phyloP scores from a whole-genome alignment of 2,888 invertebrate genomes.

The Sympetrum striolatum region DNA sequence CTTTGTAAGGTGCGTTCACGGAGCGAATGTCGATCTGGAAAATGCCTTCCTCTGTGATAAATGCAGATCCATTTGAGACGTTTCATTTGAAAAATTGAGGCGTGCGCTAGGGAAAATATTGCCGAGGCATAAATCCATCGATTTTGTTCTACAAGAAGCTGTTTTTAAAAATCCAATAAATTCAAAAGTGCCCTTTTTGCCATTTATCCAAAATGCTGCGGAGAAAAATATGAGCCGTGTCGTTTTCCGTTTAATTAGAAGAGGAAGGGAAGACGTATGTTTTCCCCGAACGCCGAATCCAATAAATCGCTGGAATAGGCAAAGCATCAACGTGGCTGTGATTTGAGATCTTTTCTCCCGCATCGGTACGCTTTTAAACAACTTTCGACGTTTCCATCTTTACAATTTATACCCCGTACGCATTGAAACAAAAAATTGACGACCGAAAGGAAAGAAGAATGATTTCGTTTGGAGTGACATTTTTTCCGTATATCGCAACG shows the following conservation, averaged over 20 bases:
- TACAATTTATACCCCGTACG: no score
- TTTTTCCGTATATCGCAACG: no score
- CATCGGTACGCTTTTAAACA: not conserved
- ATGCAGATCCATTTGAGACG: slow-evolving; percentile 21
- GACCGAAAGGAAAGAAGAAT: no score
- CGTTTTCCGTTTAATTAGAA: slow-evolving; percentile 41
- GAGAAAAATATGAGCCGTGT: slow-evolving; percentile 27
- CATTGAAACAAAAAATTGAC: no score
- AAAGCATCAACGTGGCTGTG: slow-evolving; percentile 3
- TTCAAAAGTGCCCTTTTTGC: slow-evolving; percentile 28
- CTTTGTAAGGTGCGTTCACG: not conserved
- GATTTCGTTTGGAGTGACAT: no score
- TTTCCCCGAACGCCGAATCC: not conserved
- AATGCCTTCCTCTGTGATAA: slow-evolving; percentile 10
- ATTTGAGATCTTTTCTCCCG: not conserved
- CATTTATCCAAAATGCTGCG: slow-evolving; percentile 23
- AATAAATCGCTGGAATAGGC: not conserved
- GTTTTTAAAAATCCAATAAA: slow-evolving; percentile 41
- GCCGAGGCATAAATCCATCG: slow-evolving; percentile 29
- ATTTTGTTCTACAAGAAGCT: slow-evolving; percentile 30
- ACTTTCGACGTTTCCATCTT: not conserved
- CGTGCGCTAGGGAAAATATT: not conserved
- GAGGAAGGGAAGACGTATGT: slow-evolving; percentile 19
- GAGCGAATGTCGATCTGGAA: not conserved
- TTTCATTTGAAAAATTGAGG: slow-evolving; percentile 3